Conservation (phyloP, 2,888 invertebrate species). For the Itoplectis maculator region DNA sequence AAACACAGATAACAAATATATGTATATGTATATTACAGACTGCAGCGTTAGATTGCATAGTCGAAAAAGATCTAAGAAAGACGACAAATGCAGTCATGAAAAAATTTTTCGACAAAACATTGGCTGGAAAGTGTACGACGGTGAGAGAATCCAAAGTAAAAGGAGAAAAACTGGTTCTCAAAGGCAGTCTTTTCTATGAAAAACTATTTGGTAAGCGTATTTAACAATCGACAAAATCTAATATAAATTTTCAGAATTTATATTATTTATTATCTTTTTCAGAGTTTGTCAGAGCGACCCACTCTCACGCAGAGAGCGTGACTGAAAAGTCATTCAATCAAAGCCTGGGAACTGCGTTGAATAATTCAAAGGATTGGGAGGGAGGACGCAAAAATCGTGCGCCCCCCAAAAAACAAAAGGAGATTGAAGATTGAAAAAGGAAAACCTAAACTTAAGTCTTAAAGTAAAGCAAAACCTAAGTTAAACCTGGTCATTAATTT, state of each 20-base stretch:
- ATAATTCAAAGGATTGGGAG: slow-evolving; percentile 46
- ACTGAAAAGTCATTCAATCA: slow-evolving; percentile 25
- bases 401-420: neutral
- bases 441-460: slow-evolving; percentile 21
- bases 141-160: slow-evolving; percentile 32
- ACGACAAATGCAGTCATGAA: slow-evolving; percentile 35
- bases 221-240: slow-evolving; percentile 10
- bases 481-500: neutral
- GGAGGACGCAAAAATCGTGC: slow-evolving; percentile 41
- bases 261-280: slow-evolving; percentile 31
- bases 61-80: slow-evolving; percentile 26
- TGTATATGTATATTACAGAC: slow-evolving; percentile 21
- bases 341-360: slow-evolving; percentile 23
- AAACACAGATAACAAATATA: slow-evolving; percentile 4
- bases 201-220: slow-evolving; percentile 17
- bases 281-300: slow-evolving; percentile 27
- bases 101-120: slow-evolving; percentile 34
- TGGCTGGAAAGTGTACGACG: slow-evolving; percentile 32
- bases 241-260: slow-evolving; percentile 5
- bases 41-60: slow-evolving; percentile 39
- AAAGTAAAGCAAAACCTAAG: no score
- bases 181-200: slow-evolving; percentile 38
- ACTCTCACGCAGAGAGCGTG: slow-evolving; percentile 20
- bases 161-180: slow-evolving; percentile 25
- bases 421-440: slow-evolving; percentile 10